Evolutionary conservation across 2,797 vertebrate genomes (phyloP).

Genomic region (Otus scops): DNA sequence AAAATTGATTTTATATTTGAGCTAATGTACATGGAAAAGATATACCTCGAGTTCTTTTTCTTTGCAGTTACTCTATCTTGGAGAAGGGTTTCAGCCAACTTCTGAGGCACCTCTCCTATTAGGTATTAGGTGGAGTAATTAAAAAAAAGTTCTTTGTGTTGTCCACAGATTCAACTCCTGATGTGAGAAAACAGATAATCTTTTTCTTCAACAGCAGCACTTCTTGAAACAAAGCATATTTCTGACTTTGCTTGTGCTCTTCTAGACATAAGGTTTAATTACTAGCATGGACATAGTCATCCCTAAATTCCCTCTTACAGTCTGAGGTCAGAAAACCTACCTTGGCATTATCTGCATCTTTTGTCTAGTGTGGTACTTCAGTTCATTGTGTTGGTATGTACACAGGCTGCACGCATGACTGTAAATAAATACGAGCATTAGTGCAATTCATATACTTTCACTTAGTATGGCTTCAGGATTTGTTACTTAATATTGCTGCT

Average conservation of each 20-base stretch:
- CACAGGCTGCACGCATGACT: not conserved
- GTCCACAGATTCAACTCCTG: not conserved
- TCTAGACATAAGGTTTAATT: not conserved
- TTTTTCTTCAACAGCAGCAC: not conserved
- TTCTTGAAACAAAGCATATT: not conserved
- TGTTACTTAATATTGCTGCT: not conserved
- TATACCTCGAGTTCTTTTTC: not conserved
- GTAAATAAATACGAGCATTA: not conserved
- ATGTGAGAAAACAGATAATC: not conserved
- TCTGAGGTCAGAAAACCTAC: not conserved
- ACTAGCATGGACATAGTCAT: not conserved
- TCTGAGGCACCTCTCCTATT: not conserved
- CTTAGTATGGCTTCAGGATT: not conserved
- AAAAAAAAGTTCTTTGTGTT: not conserved
- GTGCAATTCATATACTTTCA: not conserved
- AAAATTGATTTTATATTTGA: conserved; percentile 12
- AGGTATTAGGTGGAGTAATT: not conserved
- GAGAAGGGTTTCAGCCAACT: not conserved
- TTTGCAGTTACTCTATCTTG: not conserved
- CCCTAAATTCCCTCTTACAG: not conserved
- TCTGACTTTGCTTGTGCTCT: not conserved
- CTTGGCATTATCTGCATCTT: not conserved
- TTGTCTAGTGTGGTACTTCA: not conserved
- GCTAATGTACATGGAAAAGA: not conserved
- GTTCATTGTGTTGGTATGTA: not conserved